A percentile compares a stretch with the other conserved stretches of the same genome.
Conservation (phyloP, 2,888 invertebrate genomes). For the Epinotia nisella region DNA sequence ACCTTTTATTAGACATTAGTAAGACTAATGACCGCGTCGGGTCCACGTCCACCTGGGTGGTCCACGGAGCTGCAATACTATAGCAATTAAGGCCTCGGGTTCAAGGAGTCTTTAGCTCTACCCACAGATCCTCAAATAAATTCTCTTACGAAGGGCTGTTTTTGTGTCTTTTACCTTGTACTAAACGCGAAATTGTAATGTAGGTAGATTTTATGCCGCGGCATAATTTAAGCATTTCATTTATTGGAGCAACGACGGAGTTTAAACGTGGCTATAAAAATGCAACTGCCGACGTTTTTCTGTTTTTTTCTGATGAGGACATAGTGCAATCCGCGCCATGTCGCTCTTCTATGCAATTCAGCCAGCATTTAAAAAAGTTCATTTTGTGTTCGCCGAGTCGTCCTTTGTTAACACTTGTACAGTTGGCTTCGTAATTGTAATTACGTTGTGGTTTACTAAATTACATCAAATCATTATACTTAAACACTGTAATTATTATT, state of each 20-base stretch:
- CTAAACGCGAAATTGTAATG: slow-evolving; percentile 4
- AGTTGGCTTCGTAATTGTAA: slow-evolving; percentile 3
- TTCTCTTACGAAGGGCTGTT: slow-evolving; percentile 6
- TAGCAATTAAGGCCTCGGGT: slow-evolving; percentile 52
- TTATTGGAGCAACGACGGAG: background rate
- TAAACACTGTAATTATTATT: background rate
- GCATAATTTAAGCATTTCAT: background rate
- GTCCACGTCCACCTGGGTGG: slow-evolving; percentile 60
- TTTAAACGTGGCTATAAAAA: slow-evolving; percentile 25
- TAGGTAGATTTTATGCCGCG: background rate
- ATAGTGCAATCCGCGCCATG: slow-evolving; percentile 23
- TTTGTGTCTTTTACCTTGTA: slow-evolving; percentile 16
- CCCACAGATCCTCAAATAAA: slow-evolving; percentile 31
- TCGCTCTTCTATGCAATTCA: slow-evolving; percentile 25
- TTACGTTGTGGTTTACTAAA: slow-evolving; percentile 1
- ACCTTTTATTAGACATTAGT: slow-evolving; percentile 56
- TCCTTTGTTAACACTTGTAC: slow-evolving; percentile 3
- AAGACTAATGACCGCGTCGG: slow-evolving; percentile 46
- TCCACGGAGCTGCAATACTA: slow-evolving; percentile 46
- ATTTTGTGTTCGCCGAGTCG: background rate
- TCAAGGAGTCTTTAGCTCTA: slow-evolving; percentile 23
- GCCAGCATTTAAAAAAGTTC: slow-evolving; percentile 4
- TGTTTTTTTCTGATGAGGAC: slow-evolving; percentile 19
- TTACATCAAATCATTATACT: background rate
- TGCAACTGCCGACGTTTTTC: background rate